Evolutionary conservation across 2,113 vertebrate genomes (phyloP).

Genomic region (Cisticola juncidis): DNA sequence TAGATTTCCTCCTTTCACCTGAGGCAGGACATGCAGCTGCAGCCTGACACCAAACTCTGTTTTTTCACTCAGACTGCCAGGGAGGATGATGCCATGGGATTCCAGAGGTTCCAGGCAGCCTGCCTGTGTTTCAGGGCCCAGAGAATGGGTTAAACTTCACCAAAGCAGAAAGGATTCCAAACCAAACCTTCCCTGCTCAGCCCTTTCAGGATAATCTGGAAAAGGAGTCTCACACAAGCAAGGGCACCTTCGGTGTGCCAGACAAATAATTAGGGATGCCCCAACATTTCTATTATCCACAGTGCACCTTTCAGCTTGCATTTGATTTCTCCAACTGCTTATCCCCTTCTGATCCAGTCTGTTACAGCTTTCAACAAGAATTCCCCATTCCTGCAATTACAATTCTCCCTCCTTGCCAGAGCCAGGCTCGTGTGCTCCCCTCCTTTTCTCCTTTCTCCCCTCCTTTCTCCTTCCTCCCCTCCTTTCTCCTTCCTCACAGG

Average conservation of each 20-base stretch:
- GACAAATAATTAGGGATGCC: background rate
- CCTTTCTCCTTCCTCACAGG: background rate
- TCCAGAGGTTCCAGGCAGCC: background rate
- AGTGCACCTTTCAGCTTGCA: background rate
- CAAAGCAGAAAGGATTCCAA: background rate
- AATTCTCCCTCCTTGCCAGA: background rate
- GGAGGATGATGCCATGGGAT: background rate
- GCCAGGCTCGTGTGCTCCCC: background rate
- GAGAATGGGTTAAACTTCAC: background rate
- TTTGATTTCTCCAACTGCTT: background rate
- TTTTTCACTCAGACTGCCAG: background rate
- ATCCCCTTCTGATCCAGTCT: background rate
- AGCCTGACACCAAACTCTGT: background rate
- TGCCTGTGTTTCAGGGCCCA: background rate
- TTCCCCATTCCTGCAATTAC: background rate
- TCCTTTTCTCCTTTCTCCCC: background rate
- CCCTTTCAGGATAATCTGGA: background rate
- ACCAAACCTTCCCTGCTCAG: background rate
- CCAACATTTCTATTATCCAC: background rate
- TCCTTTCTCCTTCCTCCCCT: background rate
- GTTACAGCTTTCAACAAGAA: background rate
- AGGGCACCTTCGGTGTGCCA: background rate
- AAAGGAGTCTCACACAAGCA: background rate
- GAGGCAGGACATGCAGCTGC: background rate
- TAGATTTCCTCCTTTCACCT: background rate